phyloP scores from a whole-genome alignment of 2,888 invertebrate genomes.

The Osmoderma eremita region DNA sequence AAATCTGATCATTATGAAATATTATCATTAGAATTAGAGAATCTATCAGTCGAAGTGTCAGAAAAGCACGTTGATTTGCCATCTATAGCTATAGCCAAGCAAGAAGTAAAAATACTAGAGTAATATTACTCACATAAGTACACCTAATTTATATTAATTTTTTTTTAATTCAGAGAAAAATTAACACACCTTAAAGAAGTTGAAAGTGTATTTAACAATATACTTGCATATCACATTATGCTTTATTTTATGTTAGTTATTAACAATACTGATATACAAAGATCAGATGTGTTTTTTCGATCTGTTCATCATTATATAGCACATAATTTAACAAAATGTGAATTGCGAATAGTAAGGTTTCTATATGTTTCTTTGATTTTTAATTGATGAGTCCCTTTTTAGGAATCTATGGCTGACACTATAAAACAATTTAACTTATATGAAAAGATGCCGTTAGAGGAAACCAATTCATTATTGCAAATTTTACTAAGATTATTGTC shows the following conservation, averaged over 20 bases:
- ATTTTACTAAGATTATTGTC: conserved; percentile 20
- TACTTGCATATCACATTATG: conserved; percentile 32
- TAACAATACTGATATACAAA: conserved; percentile 23
- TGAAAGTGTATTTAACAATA: conserved; percentile 12
- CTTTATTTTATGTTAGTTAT: conserved; percentile 26
- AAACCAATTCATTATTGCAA: conserved; percentile 16
- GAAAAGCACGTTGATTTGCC: conserved; percentile 22
- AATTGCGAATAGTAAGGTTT: conserved; percentile 32
- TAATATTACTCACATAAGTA: background rate
- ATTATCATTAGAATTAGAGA: conserved; percentile 29
- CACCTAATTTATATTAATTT: background rate
- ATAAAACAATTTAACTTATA: conserved; percentile 25
- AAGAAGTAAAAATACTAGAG: conserved; percentile 26
- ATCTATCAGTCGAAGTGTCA: conserved; percentile 18
- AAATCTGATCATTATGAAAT: conserved; percentile 21
- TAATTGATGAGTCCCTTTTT: background rate
- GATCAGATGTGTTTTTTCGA: conserved; percentile 28
- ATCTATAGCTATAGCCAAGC: conserved; percentile 17
- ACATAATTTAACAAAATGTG: conserved; percentile 26
- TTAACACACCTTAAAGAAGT: background rate
- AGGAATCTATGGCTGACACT: conserved; percentile 33
- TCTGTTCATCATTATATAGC: conserved; percentile 24
- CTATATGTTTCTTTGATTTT: background rate
- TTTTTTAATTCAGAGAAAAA: conserved; percentile 15
- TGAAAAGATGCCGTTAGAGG: conserved; percentile 15